These are phyloP conservation scores for Orgyia antiqua DNA, from an alignment of 2,888 invertebrate species.

Conservation along the genomic window DNA sequence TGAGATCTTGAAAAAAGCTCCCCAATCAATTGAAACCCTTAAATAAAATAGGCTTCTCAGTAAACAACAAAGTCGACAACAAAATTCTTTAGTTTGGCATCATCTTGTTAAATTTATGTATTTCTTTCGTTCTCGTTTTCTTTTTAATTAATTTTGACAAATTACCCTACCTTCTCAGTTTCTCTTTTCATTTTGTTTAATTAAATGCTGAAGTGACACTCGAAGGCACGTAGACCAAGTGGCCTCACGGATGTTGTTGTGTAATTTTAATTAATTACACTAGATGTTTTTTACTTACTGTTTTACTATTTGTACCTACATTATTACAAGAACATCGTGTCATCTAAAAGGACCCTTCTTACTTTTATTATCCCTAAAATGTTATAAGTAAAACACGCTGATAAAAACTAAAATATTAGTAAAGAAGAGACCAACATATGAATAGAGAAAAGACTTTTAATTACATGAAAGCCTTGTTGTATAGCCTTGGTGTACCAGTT, in stretches of 20 bases:
- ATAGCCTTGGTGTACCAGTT: too few species aligned
- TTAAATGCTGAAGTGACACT: conserved; percentile 76
- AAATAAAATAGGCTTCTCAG: conserved; percentile 13
- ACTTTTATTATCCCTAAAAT: too few species aligned
- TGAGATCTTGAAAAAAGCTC: not conserved
- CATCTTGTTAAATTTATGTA: conserved; percentile 58
- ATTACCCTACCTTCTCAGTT: conserved; percentile 72
- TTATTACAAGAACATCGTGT: too few species aligned
- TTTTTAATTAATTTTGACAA: conserved; percentile 79
- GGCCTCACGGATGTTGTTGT: conserved; percentile 36
- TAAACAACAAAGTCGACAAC: conserved; percentile 28
- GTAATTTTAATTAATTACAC: conserved; percentile 52
- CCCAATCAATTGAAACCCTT: conserved; percentile 2
- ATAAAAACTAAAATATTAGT: too few species aligned
- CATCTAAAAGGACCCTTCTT: too few species aligned
- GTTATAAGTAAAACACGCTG: too few species aligned
- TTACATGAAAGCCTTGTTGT: too few species aligned
- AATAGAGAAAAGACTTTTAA: too few species aligned
- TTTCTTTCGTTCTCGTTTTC: conserved; percentile 62
- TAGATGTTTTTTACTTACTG: conserved; percentile 13
- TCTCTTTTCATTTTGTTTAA: conserved; percentile 67
- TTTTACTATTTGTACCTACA: too few species aligned
- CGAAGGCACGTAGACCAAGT: conserved; percentile 47
- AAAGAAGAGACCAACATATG: too few species aligned
- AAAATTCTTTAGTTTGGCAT: conserved; percentile 42